Conservation (phyloP, 2,113 vertebrate species). For the Pionites leucogaster region DNA sequence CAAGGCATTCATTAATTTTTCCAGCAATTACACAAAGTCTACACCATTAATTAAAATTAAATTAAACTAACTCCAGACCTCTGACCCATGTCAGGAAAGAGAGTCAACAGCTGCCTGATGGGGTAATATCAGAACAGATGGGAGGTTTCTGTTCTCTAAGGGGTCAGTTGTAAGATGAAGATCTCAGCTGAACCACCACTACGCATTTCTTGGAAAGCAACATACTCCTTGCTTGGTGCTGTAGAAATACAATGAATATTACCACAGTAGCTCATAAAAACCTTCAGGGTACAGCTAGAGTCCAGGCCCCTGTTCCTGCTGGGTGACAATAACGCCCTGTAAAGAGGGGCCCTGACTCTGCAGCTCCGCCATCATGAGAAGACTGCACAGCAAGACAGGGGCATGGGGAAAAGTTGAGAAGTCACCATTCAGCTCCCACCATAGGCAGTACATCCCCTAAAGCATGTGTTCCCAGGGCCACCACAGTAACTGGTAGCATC, state of each 20-base stretch:
- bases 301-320: background rate
- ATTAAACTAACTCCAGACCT: background rate
- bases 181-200: background rate
- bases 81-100: background rate
- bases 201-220: background rate
- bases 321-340: background rate
- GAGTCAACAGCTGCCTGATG: background rate
- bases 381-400: background rate
- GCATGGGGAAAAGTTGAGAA: background rate
- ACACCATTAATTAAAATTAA: background rate
- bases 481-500: background rate
- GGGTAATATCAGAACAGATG: background rate
- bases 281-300: background rate
- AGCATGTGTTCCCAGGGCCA: background rate
- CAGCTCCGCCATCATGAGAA: accelerated
- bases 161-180: background rate
- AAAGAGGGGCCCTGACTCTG: background rate
- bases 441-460: background rate
- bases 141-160: background rate
- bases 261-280: background rate
- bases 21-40: background rate
- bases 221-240: accelerated
- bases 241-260: background rate
- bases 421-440: background rate
- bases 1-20: background rate